Conservation (phyloP, 1,140 invertebrate species). For the Drosophila simulans region DNA sequence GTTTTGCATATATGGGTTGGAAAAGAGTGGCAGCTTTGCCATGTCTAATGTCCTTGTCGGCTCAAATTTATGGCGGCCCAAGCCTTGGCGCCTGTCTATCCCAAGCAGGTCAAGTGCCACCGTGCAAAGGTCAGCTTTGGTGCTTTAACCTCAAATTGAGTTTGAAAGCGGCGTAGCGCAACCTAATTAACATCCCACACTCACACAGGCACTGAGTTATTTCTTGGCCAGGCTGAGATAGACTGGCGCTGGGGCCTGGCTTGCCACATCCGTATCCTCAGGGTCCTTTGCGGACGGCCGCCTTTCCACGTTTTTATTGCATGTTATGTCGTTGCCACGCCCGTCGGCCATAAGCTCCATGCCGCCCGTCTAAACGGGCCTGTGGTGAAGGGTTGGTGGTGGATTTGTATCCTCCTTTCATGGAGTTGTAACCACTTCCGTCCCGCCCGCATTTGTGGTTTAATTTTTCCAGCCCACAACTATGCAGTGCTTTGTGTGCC, state of each 20-base stretch:
- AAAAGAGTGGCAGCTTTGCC: constrained; percentile 6
- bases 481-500: constrained; percentile 60
- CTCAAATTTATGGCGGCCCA: constrained; percentile 64
- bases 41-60: constrained; percentile 62
- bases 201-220: constrained; percentile 30
- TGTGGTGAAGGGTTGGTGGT: constrained; percentile 18
- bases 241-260: neutral
- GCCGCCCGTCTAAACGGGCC: constrained; percentile 46
- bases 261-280: constrained; percentile 24
- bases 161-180: constrained; percentile 37
- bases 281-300: constrained; percentile 21
- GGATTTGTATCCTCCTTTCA: constrained; percentile 39
- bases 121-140: constrained; percentile 70
- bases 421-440: constrained; percentile 65
- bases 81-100: constrained; percentile 60
- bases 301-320: constrained; percentile 68
- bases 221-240: constrained; percentile 25
- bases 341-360: constrained; percentile 19
- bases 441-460: constrained; percentile 67
- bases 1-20: constrained; percentile 39
- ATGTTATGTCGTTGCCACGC: constrained; percentile 58
- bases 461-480: constrained; percentile 56
- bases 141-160: constrained; percentile 26
- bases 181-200: constrained; percentile 69
- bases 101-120: constrained; percentile 68